Conservation (phyloP, 2,797 vertebrate species). For the Tauraco hartlaubi region DNA sequence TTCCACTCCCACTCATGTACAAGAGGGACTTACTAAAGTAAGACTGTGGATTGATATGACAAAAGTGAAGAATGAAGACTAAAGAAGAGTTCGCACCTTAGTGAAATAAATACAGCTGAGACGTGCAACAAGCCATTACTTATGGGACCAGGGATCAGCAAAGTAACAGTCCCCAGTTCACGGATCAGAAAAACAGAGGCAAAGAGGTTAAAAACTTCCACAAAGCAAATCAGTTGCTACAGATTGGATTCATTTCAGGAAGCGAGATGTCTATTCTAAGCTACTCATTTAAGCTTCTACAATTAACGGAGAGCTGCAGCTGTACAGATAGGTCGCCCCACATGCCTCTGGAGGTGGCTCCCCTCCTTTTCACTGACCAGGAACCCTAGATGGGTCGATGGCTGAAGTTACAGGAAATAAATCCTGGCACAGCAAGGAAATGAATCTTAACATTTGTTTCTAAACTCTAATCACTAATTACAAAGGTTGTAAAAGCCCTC, state of each 20-base stretch:
- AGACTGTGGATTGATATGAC: neutral
- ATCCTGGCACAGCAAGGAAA: neutral
- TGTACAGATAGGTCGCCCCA: neutral
- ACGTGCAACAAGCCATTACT: neutral
- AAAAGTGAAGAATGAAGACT: neutral
- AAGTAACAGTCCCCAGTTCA: neutral
- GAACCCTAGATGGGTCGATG: neutral
- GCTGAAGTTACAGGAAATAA: neutral
- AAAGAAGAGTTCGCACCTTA: neutral
- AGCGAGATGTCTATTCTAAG: neutral
- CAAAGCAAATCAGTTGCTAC: neutral
- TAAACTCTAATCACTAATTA: slow-evolving; percentile 13
- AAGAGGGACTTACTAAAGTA: neutral
- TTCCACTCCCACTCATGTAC: neutral
- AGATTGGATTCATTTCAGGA: neutral
- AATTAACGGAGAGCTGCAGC: neutral
- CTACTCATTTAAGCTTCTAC: neutral
- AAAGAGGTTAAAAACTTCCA: neutral
- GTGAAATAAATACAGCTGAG: neutral
- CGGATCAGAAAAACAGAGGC: neutral
- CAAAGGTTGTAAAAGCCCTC: slow-evolving; percentile 35
- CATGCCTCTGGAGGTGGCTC: neutral
- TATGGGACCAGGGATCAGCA: neutral
- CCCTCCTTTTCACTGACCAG: neutral
- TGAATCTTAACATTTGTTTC: neutral